Evolutionary conservation across 1,140 invertebrate species (phyloP), one percentile per base, ranked within the genome.

Genomic region (Pemphigus obesinymphae): DNA sequence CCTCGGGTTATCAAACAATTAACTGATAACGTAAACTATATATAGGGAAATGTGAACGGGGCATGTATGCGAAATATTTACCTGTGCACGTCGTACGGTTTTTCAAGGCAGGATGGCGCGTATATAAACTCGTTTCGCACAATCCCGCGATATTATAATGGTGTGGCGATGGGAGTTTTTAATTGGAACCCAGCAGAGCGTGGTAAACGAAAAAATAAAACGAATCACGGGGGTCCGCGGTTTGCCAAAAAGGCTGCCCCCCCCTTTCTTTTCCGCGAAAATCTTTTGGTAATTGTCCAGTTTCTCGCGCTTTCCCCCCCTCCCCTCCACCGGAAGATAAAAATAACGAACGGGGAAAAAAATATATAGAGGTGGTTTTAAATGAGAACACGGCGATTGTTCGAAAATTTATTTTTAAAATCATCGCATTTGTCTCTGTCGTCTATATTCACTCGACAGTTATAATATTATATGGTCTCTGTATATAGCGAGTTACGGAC

Each of bases 221-320:
- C 10, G 11, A 72, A 45, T 72, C 23, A 20, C 45, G 23, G 23
- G 29, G 43, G 68, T 68, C n/a, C 34, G 11, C 23, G 45, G 70
- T 73, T 73, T 73, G 70, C 70, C 70, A 73, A 73, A 72, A 72
- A 31, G 43, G 15, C 40, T 45, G 23, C 23, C 26, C 53, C 23
- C 37, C n/a, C 37, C n/a, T n/a, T 72, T 17, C 15, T 20, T 45
- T 48, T 48, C 15, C 26, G 68, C 68, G 68, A 45, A 48, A 72
- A 72, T 31, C 26, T 58, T n/a, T 76, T 76, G 73, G 73, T 55
- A 76, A 26, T 53, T 76, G 40, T 76, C 73, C 73, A 76, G 73
- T 55, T 55, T 6, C 26, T 13, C 6, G 4, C 8, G 2, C n/a
- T 3, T 31, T 17, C 20, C 6, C 34, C n/a, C n/a, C 15, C 45